Evolutionary conservation across 1,140 invertebrate genomes (phyloP).

Genomic region (Probaryconus sp.): DNA sequence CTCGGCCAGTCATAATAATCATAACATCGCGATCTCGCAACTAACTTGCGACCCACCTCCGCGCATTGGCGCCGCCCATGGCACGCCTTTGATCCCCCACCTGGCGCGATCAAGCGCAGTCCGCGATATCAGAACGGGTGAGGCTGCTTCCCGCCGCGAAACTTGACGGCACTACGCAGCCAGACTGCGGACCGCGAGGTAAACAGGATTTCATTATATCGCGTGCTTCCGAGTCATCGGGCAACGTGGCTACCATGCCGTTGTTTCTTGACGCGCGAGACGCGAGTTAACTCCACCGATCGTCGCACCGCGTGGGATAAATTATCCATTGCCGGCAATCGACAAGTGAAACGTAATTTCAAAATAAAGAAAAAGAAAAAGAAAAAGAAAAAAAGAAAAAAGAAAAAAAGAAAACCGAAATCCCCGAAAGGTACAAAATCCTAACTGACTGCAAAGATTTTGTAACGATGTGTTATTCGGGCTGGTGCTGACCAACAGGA

Average conservation of each 20-base stretch:
- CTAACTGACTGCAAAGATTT: too few species aligned
- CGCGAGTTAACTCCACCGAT: constrained; percentile 9
- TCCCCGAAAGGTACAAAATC: too few species aligned
- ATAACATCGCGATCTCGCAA: constrained; percentile 75
- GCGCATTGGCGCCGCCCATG: constrained; percentile 74
- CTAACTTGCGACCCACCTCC: constrained; percentile 77
- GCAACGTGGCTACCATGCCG: constrained; percentile 73
- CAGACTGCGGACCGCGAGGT: constrained; percentile 77
- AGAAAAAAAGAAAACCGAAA: too few species aligned
- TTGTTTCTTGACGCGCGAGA: constrained; percentile 27
- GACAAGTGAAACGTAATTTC: too few species aligned
- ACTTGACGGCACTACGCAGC: constrained; percentile 75
- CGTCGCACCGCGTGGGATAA: too few species aligned
- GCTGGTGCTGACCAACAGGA: constrained; percentile 15
- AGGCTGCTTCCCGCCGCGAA: constrained; percentile 61
- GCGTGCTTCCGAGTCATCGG: constrained; percentile 59
- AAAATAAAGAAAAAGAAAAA: too few species aligned
- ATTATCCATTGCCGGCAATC: too few species aligned
- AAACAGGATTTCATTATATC: constrained; percentile 62
- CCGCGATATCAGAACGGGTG: constrained; percentile 41
- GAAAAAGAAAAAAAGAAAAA: too few species aligned
- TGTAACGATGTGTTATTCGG: constrained; percentile 11
- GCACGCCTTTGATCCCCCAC: constrained; percentile 68
- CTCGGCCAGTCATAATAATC: constrained; percentile 78
- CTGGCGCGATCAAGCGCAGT: constrained; percentile 55